These are phyloP conservation scores for Diplolepis rosae DNA, from an alignment of 2,888 invertebrate genomes.

Conservation along the genomic window DNA sequence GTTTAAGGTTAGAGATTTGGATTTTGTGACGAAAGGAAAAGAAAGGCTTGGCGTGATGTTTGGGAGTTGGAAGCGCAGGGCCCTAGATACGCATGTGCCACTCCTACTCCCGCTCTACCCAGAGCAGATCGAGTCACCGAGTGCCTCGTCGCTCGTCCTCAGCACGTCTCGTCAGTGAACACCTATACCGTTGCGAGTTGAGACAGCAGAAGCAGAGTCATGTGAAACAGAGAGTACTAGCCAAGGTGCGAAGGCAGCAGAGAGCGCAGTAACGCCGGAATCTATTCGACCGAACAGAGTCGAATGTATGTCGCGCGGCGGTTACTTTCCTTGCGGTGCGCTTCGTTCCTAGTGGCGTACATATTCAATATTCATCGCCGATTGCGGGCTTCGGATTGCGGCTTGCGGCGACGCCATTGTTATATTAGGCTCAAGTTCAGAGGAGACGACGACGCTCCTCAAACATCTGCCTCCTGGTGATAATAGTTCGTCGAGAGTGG, in stretches of 20 bases:
- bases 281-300: slow-evolving; percentile 40
- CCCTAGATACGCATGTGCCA: slow-evolving; percentile 27
- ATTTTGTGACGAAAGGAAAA: no score
- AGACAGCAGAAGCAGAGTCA: no score
- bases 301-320: slow-evolving; percentile 31
- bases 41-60: no score
- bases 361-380: slow-evolving; percentile 27
- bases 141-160: slow-evolving; percentile 26
- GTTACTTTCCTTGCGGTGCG: background rate
- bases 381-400: no score
- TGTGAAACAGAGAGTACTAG: slow-evolving; percentile 22
- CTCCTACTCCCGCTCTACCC: slow-evolving; percentile 29
- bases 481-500: slow-evolving; percentile 3
- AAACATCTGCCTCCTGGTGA: background rate
- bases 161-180: slow-evolving; percentile 28
- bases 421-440: background rate
- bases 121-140: no score
- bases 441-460: background rate
- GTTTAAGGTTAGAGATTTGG: no score
- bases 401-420: slow-evolving; percentile 31
- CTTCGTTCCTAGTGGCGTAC: slow-evolving; percentile 15
- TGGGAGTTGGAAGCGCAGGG: slow-evolving; percentile 33
- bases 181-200: no score
- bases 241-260: no score
- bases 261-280: no score